Percentiles rank a stretch among this genome's conserved stretches.
Conservation (phyloP, 2,797 vertebrate genomes). For the Danio jaintianensis region DNA sequence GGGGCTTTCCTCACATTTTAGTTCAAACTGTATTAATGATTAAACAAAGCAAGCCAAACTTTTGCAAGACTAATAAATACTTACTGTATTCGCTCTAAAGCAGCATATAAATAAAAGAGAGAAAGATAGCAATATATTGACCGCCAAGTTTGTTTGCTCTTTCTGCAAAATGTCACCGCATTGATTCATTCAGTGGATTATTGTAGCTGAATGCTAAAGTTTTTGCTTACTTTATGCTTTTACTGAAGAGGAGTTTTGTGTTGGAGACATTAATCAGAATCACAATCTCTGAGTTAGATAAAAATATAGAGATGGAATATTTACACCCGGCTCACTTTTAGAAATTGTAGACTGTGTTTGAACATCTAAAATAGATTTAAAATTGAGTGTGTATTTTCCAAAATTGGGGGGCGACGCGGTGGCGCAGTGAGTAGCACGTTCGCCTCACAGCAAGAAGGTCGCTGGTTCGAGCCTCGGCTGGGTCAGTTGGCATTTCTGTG, state of each 20-base stretch:
- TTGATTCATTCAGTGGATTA: slow-evolving; percentile 41
- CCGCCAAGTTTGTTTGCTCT: slow-evolving; percentile 23
- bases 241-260: neutral
- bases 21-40: slow-evolving; percentile 26
- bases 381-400: neutral
- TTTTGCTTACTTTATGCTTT: slow-evolving; percentile 26
- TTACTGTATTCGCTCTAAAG: neutral
- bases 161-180: slow-evolving; percentile 44
- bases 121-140: slow-evolving; percentile 23
- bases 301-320: neutral
- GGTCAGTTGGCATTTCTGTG: too few relatives aligned
- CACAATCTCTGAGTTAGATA: neutral
- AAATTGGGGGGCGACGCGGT: too few relatives aligned
- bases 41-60: slow-evolving; percentile 21
- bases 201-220: slow-evolving; percentile 37
- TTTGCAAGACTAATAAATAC: slow-evolving; percentile 28
- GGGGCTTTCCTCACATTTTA: slow-evolving; percentile 10
- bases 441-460: too few relatives aligned
- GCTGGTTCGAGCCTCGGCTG: too few relatives aligned
- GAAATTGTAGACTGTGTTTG: neutral
- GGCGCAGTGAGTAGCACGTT: too few relatives aligned
- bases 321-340: neutral
- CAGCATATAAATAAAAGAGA: slow-evolving; percentile 23
- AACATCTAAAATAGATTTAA: too few relatives aligned
- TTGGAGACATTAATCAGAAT: neutral